A percentile compares a stretch with the other conserved stretches of the same genome.
These are phyloP conservation scores for Aporrectodea caliginosa DNA, from an alignment of 1,140 invertebrate genomes.

Conservation along the genomic window DNA sequence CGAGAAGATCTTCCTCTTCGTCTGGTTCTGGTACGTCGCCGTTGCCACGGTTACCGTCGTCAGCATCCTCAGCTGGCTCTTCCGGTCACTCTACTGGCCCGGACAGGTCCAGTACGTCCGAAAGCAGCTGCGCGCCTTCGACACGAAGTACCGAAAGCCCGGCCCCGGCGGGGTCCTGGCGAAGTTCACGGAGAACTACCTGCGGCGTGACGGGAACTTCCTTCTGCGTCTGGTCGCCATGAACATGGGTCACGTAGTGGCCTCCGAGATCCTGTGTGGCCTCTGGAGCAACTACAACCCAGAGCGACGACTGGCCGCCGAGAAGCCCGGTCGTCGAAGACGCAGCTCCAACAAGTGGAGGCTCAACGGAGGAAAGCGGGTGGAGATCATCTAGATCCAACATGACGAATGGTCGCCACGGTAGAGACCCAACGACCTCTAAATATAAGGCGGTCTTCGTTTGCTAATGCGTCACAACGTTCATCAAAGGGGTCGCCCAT, in stretches of 20 bases:
- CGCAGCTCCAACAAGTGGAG: too few relatives aligned
- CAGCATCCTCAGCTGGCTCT: slow-evolving; percentile 32
- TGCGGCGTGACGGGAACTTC: slow-evolving; percentile 55
- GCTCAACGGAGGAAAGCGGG: slow-evolving; percentile 18
- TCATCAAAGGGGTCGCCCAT: too few relatives aligned
- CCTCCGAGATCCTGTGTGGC: slow-evolving; percentile 16
- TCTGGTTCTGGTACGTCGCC: slow-evolving; percentile 62
- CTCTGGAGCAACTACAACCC: slow-evolving; percentile 32
- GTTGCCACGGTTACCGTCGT: slow-evolving; percentile 56
- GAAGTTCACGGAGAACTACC: slow-evolving; percentile 43
- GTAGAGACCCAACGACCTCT: too few relatives aligned
- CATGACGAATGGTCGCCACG: too few relatives aligned
- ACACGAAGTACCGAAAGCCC: slow-evolving; percentile 11
- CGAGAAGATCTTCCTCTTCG: too few relatives aligned
- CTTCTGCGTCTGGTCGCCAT: slow-evolving; percentile 54
- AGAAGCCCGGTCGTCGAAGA: too few relatives aligned
- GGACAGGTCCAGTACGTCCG: too few relatives aligned
- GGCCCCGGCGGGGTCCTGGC: too few relatives aligned
- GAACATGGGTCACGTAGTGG: slow-evolving; percentile 39
- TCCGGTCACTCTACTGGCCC: not conserved
- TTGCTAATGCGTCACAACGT: too few relatives aligned
- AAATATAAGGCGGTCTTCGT: too few relatives aligned
- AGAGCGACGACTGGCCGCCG: too few relatives aligned
- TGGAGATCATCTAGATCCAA: too few relatives aligned
- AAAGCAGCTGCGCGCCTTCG: slow-evolving; percentile 25